A percentile compares a stretch with the other conserved stretches of the same genome.
Conservation (phyloP, 2,888 invertebrate species). For the Cremastinae sp. region DNA sequence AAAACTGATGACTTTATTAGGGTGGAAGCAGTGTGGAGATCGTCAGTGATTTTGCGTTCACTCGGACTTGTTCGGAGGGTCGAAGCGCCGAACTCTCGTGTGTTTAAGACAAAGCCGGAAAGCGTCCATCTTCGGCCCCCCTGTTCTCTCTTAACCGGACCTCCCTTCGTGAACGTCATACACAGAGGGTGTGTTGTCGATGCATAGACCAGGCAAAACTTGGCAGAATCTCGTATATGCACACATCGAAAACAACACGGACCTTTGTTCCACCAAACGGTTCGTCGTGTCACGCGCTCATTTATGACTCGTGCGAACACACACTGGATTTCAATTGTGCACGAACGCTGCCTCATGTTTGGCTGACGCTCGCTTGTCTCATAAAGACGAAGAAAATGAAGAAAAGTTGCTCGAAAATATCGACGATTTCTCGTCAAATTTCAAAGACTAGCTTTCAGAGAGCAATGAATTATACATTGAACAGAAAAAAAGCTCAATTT, state of each 20-base stretch:
- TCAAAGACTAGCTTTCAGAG: too few relatives aligned
- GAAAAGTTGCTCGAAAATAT: too few relatives aligned
- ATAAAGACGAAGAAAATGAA: too few relatives aligned
- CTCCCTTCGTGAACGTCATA: conserved; percentile 52
- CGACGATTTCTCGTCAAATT: too few relatives aligned
- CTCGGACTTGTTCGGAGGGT: conserved; percentile 32
- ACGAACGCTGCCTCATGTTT: too few relatives aligned
- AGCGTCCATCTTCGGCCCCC: conserved; percentile 55
- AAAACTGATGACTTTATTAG: conserved; percentile 61
- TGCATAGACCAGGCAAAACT: conserved; percentile 31
- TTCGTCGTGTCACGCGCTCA: conserved; percentile 46
- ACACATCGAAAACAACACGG: conserved; percentile 57
- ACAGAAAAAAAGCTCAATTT: too few relatives aligned
- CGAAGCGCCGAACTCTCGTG: conserved; percentile 30
- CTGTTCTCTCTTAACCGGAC: background rate
- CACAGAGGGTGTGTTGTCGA: conserved; percentile 61
- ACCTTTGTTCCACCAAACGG: conserved; percentile 58
- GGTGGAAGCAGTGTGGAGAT: conserved; percentile 42
- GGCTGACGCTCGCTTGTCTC: too few relatives aligned
- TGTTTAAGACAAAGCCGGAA: conserved; percentile 46
- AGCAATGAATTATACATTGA: too few relatives aligned
- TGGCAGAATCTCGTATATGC: conserved; percentile 26
- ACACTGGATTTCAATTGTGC: too few relatives aligned
- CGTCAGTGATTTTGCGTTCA: conserved; percentile 16
- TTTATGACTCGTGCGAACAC: conserved; percentile 2